Conservation (phyloP, 2,113 vertebrate species). For the Athene noctua region DNA sequence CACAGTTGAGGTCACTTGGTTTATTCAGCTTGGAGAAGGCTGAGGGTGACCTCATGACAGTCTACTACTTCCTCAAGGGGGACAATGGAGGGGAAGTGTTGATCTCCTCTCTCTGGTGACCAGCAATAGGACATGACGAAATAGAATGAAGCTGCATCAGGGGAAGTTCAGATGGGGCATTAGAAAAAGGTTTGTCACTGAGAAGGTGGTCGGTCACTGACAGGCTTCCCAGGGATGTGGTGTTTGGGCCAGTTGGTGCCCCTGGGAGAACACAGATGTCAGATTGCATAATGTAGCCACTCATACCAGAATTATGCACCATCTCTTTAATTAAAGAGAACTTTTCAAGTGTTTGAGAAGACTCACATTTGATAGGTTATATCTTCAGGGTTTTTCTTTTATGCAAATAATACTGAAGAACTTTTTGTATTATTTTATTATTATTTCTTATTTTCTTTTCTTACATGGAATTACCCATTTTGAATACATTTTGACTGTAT, state of each 20-base stretch:
- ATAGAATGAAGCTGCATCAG: neutral
- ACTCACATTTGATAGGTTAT: neutral
- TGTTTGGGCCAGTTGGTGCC: no score
- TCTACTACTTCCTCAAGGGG: neutral
- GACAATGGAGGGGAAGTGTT: neutral
- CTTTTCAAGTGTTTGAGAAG: neutral
- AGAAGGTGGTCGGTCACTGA: neutral
- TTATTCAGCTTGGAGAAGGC: neutral
- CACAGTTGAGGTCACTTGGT: neutral
- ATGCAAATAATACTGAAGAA: neutral
- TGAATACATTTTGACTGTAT: neutral
- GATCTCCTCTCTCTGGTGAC: neutral
- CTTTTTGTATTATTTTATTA: neutral
- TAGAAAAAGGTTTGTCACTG: neutral
- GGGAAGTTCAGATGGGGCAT: neutral
- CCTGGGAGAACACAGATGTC: no score
- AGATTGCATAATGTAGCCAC: neutral
- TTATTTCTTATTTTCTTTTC: neutral
- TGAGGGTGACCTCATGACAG: neutral
- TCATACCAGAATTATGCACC: neutral
- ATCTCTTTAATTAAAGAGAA: neutral
- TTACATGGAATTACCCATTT: neutral
- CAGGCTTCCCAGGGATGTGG: neutral
- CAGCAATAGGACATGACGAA: accelerated
- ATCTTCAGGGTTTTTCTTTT: neutral